Conservation (phyloP, 2,797 vertebrate genomes). For the Cheirogaleus major region DNA sequence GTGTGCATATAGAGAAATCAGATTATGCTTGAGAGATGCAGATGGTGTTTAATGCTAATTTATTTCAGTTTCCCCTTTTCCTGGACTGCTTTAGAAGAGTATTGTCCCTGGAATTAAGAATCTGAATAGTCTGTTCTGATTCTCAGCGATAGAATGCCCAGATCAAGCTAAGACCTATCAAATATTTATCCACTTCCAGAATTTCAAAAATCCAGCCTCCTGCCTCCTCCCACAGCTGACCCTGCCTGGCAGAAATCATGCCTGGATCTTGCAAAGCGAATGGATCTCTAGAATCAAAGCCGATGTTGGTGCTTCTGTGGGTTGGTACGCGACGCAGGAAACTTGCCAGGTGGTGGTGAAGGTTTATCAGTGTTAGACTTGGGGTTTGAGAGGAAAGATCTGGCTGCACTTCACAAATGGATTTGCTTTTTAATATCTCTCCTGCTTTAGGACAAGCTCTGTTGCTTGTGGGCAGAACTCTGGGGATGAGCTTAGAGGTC, state of each 20-base stretch:
- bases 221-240: background rate
- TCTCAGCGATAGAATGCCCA: background rate
- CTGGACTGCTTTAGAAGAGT: background rate
- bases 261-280: background rate
- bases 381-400: background rate
- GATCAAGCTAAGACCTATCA: background rate
- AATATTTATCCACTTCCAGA: background rate
- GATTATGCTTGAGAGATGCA: background rate
- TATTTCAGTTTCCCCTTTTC: background rate
- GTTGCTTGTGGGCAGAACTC: background rate
- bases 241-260: background rate
- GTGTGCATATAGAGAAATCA: background rate
- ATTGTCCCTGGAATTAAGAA: background rate
- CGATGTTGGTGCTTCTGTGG: background rate
- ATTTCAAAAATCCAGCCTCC: background rate
- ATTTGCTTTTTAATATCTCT: background rate
- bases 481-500: background rate
- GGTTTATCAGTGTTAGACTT: background rate
- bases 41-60: background rate
- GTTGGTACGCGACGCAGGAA: background rate
- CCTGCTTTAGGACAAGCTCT: background rate
- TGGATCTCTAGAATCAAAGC: background rate
- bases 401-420: background rate
- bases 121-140: background rate
- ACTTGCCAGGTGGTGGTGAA: background rate